phyloP scores from a whole-genome alignment of 2,888 invertebrate genomes.

The Nomada goodeniana region DNA sequence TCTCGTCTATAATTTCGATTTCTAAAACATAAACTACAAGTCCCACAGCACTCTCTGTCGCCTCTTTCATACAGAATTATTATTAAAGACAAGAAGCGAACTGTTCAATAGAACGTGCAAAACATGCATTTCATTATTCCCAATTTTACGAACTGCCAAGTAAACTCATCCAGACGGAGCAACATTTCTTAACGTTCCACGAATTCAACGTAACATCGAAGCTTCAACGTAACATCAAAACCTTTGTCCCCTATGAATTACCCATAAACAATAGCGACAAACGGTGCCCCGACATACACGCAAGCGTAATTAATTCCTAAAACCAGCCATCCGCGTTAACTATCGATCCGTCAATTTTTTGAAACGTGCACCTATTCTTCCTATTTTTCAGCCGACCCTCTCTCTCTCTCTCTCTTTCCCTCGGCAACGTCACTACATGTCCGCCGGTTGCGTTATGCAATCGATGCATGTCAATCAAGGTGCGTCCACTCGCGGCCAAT shows the following conservation, averaged over 20 bases:
- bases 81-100: no score
- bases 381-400: neutral
- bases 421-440: slow-evolving; percentile 15
- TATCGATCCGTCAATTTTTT: neutral
- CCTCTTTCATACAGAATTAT: neutral
- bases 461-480: slow-evolving; percentile 61
- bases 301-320: no score
- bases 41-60: no score
- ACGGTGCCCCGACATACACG: no score
- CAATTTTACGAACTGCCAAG: neutral
- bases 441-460: slow-evolving; percentile 47
- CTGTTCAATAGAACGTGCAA: no score
- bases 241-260: no score
- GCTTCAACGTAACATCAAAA: no score
- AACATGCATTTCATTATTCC: neutral
- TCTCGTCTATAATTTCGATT: neutral
- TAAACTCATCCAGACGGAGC: no score
- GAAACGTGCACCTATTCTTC: neutral
- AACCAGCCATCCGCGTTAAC: no score
- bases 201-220: no score
- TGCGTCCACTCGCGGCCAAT: slow-evolving; percentile 34
- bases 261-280: no score
- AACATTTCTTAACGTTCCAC: no score
- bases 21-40: neutral
- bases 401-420: slow-evolving; percentile 5